These are phyloP conservation scores for Chymomyza fuscimana DNA, from an alignment of 2,888 invertebrate species.

Conservation along the genomic window DNA sequence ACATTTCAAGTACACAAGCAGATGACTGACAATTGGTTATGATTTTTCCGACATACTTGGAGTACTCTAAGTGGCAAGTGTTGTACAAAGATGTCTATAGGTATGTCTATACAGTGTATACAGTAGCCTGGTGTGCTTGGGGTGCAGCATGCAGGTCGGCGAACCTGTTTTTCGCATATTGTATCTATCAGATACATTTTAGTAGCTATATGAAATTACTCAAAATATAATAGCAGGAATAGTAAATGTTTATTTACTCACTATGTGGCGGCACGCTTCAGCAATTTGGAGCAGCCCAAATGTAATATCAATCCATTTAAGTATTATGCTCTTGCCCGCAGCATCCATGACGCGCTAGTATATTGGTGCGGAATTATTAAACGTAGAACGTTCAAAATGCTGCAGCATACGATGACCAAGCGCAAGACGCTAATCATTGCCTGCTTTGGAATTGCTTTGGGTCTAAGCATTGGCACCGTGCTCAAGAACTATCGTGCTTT, in stretches of 20 bases:
- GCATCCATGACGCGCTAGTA: background rate
- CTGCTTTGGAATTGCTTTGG: slow-evolving; percentile 78
- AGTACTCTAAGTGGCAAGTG: too few species aligned
- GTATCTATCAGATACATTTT: too few species aligned
- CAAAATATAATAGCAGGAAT: too few species aligned
- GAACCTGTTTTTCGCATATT: too few species aligned
- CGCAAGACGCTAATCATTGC: slow-evolving; percentile 78
- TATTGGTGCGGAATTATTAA: background rate
- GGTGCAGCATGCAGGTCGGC: too few species aligned
- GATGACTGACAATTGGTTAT: background rate
- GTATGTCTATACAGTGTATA: too few species aligned
- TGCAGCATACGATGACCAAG: slow-evolving; percentile 76
- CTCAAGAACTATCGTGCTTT: slow-evolving; percentile 79
- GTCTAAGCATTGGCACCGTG: slow-evolving; percentile 79
- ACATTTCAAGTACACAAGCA: background rate
- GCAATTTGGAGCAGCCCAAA: slow-evolving; percentile 1
- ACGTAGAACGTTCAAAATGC: slow-evolving; percentile 41
- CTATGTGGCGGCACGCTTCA: background rate
- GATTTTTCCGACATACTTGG: background rate
- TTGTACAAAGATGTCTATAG: too few species aligned
- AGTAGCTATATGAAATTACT: too few species aligned
- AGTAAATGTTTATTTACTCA: too few species aligned
- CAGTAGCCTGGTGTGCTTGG: too few species aligned
- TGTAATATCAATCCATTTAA: background rate
- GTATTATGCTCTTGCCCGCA: background rate